A percentile compares a stretch with the other conserved stretches of the same genome.
Evolutionary conservation across 1,140 invertebrate species (phyloP).

Genomic region (Agrilus planipennis): DNA sequence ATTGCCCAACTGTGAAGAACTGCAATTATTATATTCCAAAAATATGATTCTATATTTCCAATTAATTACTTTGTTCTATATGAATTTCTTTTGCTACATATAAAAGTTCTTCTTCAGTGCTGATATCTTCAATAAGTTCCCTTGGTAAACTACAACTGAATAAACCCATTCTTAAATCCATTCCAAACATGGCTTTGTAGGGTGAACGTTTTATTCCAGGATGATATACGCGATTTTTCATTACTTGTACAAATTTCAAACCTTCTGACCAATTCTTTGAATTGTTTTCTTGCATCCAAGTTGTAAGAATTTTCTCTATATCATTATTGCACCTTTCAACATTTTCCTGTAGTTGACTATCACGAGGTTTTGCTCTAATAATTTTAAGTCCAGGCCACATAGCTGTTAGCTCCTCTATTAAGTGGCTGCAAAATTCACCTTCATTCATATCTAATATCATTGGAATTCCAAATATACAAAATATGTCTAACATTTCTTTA

Average conservation of each 20-base stretch:
- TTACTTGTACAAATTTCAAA: slow-evolving; percentile 24
- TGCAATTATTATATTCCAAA: no score
- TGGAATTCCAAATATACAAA: background rate
- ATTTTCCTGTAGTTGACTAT: slow-evolving; percentile 19
- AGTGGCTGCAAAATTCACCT: background rate
- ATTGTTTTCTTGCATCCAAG: slow-evolving; percentile 26
- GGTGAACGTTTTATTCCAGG: slow-evolving; percentile 21
- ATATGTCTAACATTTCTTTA: background rate
- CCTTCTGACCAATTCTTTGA: slow-evolving; percentile 25
- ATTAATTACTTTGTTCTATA: no score
- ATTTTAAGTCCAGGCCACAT: background rate
- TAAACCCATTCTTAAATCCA: slow-evolving; percentile 6
- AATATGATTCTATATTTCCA: no score
- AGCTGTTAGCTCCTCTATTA: background rate
- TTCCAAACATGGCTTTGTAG: slow-evolving; percentile 22
- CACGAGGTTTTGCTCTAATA: slow-evolving; percentile 2
- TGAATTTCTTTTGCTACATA: background rate
- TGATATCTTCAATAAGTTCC: slow-evolving; percentile 11
- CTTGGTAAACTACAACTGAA: slow-evolving; percentile 8
- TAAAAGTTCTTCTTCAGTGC: slow-evolving; percentile 11
- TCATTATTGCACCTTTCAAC: slow-evolving; percentile 27
- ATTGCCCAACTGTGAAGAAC: no score
- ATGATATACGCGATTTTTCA: slow-evolving; percentile 26
- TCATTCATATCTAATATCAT: background rate
- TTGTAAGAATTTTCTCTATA: slow-evolving; percentile 27